Base-by-base conservation (phyloP, 1,140 invertebrate genomes). In the Cryptotermes secundus region DNA sequence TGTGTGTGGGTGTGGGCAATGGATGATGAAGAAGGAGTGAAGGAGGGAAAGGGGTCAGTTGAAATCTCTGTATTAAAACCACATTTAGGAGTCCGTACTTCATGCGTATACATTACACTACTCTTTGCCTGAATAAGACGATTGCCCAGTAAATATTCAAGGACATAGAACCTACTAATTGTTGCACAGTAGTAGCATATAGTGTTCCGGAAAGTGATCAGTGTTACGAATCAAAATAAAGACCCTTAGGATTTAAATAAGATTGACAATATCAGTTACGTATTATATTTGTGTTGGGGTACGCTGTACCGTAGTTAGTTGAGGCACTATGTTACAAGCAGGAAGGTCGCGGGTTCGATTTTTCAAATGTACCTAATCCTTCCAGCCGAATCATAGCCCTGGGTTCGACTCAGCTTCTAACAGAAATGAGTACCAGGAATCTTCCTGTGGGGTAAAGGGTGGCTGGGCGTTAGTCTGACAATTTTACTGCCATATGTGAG, bases 21-120 rank as follows among this genome's bases (percentile, higher is more conserved):
- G n/a, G 45, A 19, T 49, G 45, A 19, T 49, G 45, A 19, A 49
- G 45, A 38, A 38, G 4, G 4, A 6, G 38, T 4, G 45, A 19
- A 19, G 38, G 38, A 0, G 53, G 26, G 12, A 16, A 19, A 22
- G 53, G n/a, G 59, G 26, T n/a, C 59, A 31, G 59, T 72, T 72
- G n/a, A 72, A 72, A 72, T 72, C 26, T 26, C n/a, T 72, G 59
- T 72, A 72, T 72, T 72, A 72, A 72, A 72, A 72, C 59, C 59
- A 72, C 59, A 72, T 72, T 72, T 72, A 26, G 31, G 19, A 26
- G n/a, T 31, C 59, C 9, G 16, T 16, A 72, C n/a, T n/a, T n/a
- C n/a, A n/a, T n/a, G n/a, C n/a, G n/a, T n/a, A n/a, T n/a, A n/a
- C n/a, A n/a, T 72, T 72, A 72, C 59, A 72, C 31, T 72, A 72